Conservation (phyloP, 2,113 vertebrate genomes). For the Caloenas nicobarica region DNA sequence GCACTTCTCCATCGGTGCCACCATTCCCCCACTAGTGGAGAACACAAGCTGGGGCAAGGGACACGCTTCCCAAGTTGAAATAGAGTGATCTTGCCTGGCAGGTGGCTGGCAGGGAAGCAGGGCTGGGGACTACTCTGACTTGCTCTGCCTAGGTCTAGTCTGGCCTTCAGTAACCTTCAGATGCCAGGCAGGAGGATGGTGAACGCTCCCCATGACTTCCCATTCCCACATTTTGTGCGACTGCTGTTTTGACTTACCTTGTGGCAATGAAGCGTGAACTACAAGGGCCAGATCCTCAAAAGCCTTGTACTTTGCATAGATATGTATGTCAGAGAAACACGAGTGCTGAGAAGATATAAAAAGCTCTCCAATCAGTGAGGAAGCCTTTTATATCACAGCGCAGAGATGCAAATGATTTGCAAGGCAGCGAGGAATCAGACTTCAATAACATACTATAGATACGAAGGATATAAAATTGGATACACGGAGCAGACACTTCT, state of each 20-base stretch:
- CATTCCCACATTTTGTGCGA: constrained; percentile 30
- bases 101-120: not conserved
- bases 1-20: not conserved
- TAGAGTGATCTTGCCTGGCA: not conserved
- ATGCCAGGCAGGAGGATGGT: not conserved
- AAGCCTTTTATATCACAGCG: constrained; percentile 35
- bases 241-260: constrained; percentile 26
- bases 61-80: not conserved
- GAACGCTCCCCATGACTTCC: not conserved
- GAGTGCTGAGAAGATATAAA: constrained; percentile 46
- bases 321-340: constrained; percentile 19
- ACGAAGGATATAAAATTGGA: not conserved
- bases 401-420: constrained; percentile 42
- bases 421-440: not conserved
- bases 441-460: not conserved
- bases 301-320: constrained; percentile 48
- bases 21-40: not conserved
- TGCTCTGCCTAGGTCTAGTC: not conserved
- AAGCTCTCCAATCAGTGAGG: constrained; percentile 8
- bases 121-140: not conserved
- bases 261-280: constrained; percentile 27
- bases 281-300: not conserved
- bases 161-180: not conserved
- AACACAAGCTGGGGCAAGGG: not conserved
- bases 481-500: not conserved